Evolutionary conservation across 2,113 vertebrate genomes (phyloP).

Genomic region (Azemiops feae): DNA sequence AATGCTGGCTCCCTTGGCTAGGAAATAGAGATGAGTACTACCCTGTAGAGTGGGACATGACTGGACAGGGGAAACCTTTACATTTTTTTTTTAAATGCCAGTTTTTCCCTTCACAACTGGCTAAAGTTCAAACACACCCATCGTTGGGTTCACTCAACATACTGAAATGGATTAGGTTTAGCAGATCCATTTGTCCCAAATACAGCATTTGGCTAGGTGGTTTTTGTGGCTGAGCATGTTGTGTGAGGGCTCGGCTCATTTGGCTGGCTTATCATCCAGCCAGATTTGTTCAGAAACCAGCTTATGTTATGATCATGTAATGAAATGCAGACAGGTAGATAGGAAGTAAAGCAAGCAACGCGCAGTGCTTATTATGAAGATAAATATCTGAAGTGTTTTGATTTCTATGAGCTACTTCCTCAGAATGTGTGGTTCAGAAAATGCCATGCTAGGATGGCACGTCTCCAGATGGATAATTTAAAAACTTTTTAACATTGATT

Average conservation of each 20-base stretch:
- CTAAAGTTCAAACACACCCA: neutral
- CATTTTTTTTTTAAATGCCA: neutral
- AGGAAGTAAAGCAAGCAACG: neutral
- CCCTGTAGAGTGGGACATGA: neutral
- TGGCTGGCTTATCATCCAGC: neutral
- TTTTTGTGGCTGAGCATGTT: neutral
- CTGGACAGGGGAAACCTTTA: neutral
- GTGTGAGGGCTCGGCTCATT: neutral
- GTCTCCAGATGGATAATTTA: neutral
- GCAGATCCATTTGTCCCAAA: neutral
- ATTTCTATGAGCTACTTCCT: neutral
- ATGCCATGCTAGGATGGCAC: neutral
- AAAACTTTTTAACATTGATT: neutral
- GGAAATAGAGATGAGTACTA: neutral
- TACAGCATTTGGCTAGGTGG: neutral
- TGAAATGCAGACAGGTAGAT: neutral
- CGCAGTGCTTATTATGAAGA: neutral
- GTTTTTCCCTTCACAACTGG: neutral
- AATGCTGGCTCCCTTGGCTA: neutral
- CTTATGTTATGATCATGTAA: neutral
- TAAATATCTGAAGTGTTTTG: neutral
- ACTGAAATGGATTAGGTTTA: neutral
- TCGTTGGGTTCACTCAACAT: neutral
- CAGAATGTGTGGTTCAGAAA: neutral
- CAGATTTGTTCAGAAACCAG: neutral